Evolutionary conservation across 1,140 invertebrate species (phyloP).

Genomic region (Brachionus asplanchnoidis): DNA sequence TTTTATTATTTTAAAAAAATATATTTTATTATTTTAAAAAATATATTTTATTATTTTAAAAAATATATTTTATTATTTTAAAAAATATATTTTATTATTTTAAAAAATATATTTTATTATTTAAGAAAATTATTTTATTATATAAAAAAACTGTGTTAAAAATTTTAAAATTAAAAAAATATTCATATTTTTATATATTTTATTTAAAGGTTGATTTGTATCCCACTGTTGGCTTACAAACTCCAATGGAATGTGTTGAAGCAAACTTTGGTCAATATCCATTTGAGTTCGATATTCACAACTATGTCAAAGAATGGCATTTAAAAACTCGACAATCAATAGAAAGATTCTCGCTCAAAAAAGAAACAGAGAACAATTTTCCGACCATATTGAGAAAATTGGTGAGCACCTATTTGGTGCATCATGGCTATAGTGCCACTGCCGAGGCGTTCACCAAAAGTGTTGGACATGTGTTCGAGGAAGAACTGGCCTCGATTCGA

Average conservation of each 20-base stretch:
- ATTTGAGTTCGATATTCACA: slow-evolving; percentile 95
- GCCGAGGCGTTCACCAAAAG: slow-evolving; percentile 89
- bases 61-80: slow-evolving; percentile 12
- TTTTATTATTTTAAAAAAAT: too few species aligned
- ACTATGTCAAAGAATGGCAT: slow-evolving; percentile 70
- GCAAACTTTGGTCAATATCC: slow-evolving; percentile 96
- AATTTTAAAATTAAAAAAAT: too few species aligned
- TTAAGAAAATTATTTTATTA: too few species aligned
- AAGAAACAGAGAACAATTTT: slow-evolving; percentile 83
- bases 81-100: not conserved
- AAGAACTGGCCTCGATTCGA: slow-evolving; percentile 88
- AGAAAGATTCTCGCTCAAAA: slow-evolving; percentile 77
- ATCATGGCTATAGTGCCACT: slow-evolving; percentile 91
- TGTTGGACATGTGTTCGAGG: slow-evolving; percentile 81
- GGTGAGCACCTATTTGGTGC: slow-evolving; percentile 92
- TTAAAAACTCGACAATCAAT: slow-evolving; percentile 71
- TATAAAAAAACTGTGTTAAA: too few species aligned
- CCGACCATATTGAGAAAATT: slow-evolving; percentile 69
- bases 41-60: slow-evolving; percentile 40
- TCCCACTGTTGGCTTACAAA: slow-evolving; percentile 95
- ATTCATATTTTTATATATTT: not conserved
- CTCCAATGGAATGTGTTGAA: slow-evolving; percentile 92
- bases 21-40: too few species aligned
- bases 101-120: too few species aligned
- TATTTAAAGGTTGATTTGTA: slow-evolving; percentile 80